A percentile compares a stretch with the other conserved stretches of the same genome.
These are phyloP conservation scores for Albula glossodonta DNA, from an alignment of 2,113 vertebrate species.

Conservation along the genomic window DNA sequence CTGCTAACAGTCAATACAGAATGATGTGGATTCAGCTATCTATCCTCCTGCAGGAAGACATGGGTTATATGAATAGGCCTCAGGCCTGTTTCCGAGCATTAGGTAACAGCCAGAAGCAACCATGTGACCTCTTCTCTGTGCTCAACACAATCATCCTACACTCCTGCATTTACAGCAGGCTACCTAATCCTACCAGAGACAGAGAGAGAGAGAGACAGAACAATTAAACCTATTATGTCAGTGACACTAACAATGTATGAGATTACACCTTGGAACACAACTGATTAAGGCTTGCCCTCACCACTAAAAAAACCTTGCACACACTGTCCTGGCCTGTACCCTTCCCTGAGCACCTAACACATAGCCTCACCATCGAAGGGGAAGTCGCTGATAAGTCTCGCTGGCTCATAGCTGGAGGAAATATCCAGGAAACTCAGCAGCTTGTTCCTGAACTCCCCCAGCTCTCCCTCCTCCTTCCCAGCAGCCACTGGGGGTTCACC, in stretches of 20 bases:
- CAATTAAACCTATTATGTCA: background rate
- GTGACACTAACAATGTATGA: background rate
- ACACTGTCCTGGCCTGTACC: background rate
- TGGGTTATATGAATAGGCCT: background rate
- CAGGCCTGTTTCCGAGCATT: background rate
- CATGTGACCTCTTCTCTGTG: background rate
- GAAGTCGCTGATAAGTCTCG: conserved; percentile 91
- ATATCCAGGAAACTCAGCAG: conserved; percentile 86
- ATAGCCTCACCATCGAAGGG: conserved; percentile 88
- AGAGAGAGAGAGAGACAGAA: background rate
- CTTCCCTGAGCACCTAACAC: background rate
- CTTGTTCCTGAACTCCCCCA: conserved; percentile 87
- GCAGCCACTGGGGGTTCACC: conserved; percentile 75
- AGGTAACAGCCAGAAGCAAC: background rate
- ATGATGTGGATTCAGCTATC: too few species aligned
- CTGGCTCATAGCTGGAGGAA: conserved; percentile 86
- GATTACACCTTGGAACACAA: background rate
- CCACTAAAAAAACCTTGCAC: too few species aligned
- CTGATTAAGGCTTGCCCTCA: too few species aligned
- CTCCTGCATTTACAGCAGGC: background rate
- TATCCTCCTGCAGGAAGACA: too few species aligned
- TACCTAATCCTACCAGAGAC: background rate
- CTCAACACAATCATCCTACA: too few species aligned
- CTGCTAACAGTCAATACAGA: too few species aligned
- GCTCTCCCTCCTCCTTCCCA: conserved; percentile 83